Percentiles rank a stretch among this genome's conserved stretches.
phyloP scores from a whole-genome alignment of 2,888 invertebrate species.

The Megaustenia siamemsis region DNA sequence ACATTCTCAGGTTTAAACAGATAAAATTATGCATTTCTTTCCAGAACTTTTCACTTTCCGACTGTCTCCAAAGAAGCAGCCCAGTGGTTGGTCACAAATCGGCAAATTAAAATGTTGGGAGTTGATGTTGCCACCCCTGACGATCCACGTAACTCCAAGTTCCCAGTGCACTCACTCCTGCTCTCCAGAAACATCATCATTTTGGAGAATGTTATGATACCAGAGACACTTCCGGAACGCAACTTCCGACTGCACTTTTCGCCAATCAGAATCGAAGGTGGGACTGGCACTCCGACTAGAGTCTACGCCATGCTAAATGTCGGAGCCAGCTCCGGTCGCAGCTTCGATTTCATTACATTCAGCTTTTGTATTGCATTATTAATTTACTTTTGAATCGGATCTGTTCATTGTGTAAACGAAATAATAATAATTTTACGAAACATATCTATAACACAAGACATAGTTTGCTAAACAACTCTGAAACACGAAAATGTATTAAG shows the following conservation, averaged over 20 bases:
- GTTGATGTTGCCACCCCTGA: conserved; percentile 58
- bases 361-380: background rate
- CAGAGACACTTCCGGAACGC: conserved; percentile 40
- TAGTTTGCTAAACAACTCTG: no score
- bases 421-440: no score
- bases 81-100: conserved; percentile 52
- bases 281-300: conserved; percentile 35
- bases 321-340: background rate
- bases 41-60: conserved; percentile 46
- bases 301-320: conserved; percentile 50
- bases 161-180: conserved; percentile 36
- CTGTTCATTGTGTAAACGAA: no score
- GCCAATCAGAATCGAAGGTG: conserved; percentile 44
- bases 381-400: background rate
- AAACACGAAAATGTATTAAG: no score
- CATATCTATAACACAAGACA: no score
- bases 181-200: conserved; percentile 44
- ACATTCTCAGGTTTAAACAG: no score
- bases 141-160: conserved; percentile 8
- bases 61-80: conserved; percentile 47
- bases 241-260: conserved; percentile 49
- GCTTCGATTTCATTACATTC: background rate
- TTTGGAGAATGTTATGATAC: conserved; percentile 46
- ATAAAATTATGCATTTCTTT: no score
- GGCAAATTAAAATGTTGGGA: conserved; percentile 55